Conservation (phyloP, 2,113 vertebrate genomes). For the Cebidichthys violaceus region DNA sequence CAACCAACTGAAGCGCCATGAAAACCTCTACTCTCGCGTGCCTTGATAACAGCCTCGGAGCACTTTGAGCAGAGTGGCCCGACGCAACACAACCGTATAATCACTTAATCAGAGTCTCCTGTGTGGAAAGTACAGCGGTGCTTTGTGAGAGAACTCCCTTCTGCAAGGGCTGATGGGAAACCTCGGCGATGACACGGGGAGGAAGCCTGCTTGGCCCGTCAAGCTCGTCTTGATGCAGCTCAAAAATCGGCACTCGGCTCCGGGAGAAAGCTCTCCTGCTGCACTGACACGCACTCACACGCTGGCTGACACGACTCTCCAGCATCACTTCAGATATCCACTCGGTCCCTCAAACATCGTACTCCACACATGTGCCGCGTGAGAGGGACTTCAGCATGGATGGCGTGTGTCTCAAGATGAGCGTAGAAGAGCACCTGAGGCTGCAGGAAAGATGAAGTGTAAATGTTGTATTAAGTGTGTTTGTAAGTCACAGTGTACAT, state of each 20-base stretch:
- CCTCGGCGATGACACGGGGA: conserved; percentile 65
- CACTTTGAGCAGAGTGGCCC: conserved; percentile 52
- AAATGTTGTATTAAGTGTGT: neutral
- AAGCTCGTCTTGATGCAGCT: conserved; percentile 54
- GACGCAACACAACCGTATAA: conserved; percentile 56
- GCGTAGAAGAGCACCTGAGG: conserved; percentile 6
- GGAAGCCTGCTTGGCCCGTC: conserved; percentile 75
- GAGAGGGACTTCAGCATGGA: conserved; percentile 25
- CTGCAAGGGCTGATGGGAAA: conserved; percentile 61
- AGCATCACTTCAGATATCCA: conserved; percentile 63
- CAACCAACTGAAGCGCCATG: conserved; percentile 41
- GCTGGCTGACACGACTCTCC: conserved; percentile 71
- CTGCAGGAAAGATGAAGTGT: conserved; percentile 5
- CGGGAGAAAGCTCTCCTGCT: conserved; percentile 47
- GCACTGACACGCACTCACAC: conserved; percentile 65
- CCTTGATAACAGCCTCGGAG: conserved; percentile 58
- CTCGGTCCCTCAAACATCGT: conserved; percentile 58
- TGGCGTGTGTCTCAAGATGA: conserved; percentile 14
- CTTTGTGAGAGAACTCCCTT: conserved; percentile 63
- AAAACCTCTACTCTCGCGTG: conserved; percentile 58
- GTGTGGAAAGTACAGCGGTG: conserved; percentile 40
- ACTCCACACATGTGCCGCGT: conserved; percentile 52
- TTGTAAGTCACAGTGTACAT: neutral
- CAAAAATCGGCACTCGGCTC: conserved; percentile 62
- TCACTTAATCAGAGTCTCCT: conserved; percentile 69